Evolutionary conservation across 2,113 vertebrate species (phyloP), one percentile per base, ranked within the genome.

Genomic region (Vulpes lagopus): DNA sequence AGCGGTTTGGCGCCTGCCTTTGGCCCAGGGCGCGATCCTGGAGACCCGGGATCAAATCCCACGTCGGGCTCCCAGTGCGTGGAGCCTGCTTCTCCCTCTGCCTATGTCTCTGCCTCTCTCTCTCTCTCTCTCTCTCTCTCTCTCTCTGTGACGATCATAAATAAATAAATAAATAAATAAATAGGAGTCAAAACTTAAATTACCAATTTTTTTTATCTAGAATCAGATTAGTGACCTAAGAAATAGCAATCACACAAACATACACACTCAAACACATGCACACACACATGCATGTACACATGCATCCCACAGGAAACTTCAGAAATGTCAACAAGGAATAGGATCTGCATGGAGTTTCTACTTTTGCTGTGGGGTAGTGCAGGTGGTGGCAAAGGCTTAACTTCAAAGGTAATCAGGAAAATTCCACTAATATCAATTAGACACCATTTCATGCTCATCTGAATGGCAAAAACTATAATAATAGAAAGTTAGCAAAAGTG

Each of bases 141-240:
- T 35, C 35, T 35, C 35, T 35, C 35, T 35, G 35, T 35, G 35
- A 35, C 35, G 35, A 35, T 35, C 35, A 35, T 35, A 35, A 35
- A 35, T 35, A 35, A 35, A 35, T 35, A 35, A 35, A 35, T 35
- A 35, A 35, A 35, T 35, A 35, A 35, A 35, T 35, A 35, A 35
- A 35, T 35, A 89, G 81, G 3, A 94, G 43, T 74, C 17, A 83
- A 88, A 89, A 64, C 16, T 57, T 27, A 69, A 91, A 88, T 71
- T 71, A 32, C 5, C 55, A 88, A 23, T 88, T 91, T 97, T 97
- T 15, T 51, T 92, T 14, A 94, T 25, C 3, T 87, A 95, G 3
- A 78, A 82, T 82, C 22, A 94, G 22, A 55, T 16, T 78, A 69
- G 22, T 62, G 38, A 32, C 69, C 38, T 76, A 93, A 25, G 16